A percentile compares a stretch with the other conserved stretches of the same genome.
Evolutionary conservation across 2,888 invertebrate species (phyloP).

Genomic region (Dinocampus coccinellae): DNA sequence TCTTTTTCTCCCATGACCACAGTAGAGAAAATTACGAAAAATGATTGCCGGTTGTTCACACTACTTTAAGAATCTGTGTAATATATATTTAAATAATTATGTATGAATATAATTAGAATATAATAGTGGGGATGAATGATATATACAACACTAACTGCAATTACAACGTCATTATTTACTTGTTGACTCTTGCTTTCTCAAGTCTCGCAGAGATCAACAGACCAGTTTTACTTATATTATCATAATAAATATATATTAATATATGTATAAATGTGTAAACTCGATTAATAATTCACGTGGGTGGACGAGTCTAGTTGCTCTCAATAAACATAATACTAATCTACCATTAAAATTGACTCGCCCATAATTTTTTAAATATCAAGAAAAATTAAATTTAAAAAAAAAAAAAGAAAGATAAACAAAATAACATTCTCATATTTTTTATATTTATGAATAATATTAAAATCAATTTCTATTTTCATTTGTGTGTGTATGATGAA

Average conservation of each 20-base stretch:
- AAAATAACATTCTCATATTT: too few relatives aligned
- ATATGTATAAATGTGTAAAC: not conserved
- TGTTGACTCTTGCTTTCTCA: slow-evolving; percentile 18
- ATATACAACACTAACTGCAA: slow-evolving; percentile 46
- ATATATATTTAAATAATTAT: not conserved
- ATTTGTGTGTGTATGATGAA: not conserved
- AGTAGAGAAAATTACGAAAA: not conserved
- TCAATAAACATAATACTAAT: not conserved
- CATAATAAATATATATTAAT: not conserved
- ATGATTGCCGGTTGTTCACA: not conserved
- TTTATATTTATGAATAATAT: too few relatives aligned
- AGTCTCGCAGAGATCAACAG: slow-evolving; percentile 7
- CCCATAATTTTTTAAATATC: not conserved
- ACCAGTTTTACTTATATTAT: slow-evolving; percentile 14
- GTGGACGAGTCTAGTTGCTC: not conserved
- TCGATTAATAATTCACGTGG: not conserved
- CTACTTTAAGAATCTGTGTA: not conserved
- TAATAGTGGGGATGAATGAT: slow-evolving; percentile 54
- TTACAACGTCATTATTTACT: slow-evolving; percentile 50
- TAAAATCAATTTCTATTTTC: too few relatives aligned
- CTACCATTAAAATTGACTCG: not conserved
- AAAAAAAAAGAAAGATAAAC: not conserved
- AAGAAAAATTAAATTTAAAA: not conserved
- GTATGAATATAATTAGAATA: slow-evolving; percentile 45
- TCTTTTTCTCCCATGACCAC: not conserved